A percentile compares a stretch with the other conserved stretches of the same genome.
Conservation (phyloP, 2,888 invertebrate genomes). For the Coelinius sp. region DNA sequence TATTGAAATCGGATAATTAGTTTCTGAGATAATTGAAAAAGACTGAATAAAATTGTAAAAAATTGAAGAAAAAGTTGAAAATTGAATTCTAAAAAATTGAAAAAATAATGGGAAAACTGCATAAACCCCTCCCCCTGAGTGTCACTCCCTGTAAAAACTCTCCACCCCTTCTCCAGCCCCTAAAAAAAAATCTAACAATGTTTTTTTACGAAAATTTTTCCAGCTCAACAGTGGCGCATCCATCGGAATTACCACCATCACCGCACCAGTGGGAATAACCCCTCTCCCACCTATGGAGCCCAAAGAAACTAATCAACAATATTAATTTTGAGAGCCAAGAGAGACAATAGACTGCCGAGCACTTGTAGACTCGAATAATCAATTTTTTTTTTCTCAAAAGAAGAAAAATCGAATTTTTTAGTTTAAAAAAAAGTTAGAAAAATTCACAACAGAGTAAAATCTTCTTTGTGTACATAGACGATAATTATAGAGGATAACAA, state of each 20-base stretch:
- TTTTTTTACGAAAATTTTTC: constrained; percentile 66
- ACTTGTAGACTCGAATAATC: constrained; percentile 64
- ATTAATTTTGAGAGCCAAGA: constrained; percentile 58
- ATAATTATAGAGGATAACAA: background rate
- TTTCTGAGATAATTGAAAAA: too few species aligned
- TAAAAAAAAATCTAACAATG: background rate
- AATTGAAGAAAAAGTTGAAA: too few species aligned
- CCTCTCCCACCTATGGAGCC: background rate
- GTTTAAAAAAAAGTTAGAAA: constrained; percentile 21
- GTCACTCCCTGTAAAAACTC: background rate
- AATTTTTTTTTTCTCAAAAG: constrained; percentile 37
- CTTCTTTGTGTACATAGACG: constrained; percentile 7
- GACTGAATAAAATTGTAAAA: too few species aligned
- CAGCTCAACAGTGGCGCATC: constrained; percentile 98
- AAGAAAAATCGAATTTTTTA: constrained; percentile 28
- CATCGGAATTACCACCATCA: constrained; percentile 97
- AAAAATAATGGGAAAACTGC: background rate
- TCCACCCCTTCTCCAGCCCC: background rate
- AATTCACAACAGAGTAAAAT: background rate
- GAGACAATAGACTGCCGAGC: constrained; percentile 71
- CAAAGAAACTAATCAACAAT: background rate
- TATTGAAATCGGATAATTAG: too few species aligned
- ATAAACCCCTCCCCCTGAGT: background rate
- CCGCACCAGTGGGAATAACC: constrained; percentile 97
- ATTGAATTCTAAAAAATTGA: too few species aligned